phyloP scores from a whole-genome alignment of 1,140 invertebrate genomes.

The Saccostrea echinata region DNA sequence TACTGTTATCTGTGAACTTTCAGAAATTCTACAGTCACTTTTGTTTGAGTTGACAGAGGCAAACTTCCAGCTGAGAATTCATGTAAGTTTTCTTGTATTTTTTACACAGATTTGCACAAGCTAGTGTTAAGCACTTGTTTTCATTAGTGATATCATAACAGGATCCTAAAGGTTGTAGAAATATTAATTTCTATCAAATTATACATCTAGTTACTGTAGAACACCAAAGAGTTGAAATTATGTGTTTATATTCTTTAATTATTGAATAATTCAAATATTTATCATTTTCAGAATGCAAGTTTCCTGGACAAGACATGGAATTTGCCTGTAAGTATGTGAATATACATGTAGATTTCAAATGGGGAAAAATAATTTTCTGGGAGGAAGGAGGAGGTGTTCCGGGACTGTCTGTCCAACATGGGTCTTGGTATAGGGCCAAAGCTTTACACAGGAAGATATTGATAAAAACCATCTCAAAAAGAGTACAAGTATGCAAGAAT shows the following conservation, averaged over 20 bases:
- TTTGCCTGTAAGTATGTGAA: conserved; percentile 63
- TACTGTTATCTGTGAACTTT: background rate
- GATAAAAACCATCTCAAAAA: background rate
- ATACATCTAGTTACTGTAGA: background rate
- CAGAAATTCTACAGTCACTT: conserved; percentile 54
- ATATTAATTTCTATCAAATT: too few species aligned
- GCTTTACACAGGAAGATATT: background rate
- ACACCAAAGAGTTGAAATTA: background rate
- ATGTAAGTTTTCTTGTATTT: conserved; percentile 51
- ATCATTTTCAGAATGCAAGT: conserved; percentile 65
- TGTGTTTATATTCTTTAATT: background rate
- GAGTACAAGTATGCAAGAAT: too few species aligned
- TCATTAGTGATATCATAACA: too few species aligned
- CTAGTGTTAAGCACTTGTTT: too few species aligned
- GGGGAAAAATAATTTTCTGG: too few species aligned
- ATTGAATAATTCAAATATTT: background rate
- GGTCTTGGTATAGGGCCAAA: too few species aligned
- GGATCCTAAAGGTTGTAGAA: too few species aligned
- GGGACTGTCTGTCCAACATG: too few species aligned
- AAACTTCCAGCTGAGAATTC: conserved; percentile 62
- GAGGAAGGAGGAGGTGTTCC: background rate
- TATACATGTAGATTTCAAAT: too few species aligned
- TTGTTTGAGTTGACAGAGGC: conserved; percentile 52
- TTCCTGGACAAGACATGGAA: conserved; percentile 70
- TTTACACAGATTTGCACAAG: too few species aligned